Conservation (phyloP, 2,888 invertebrate species). For the Drosophila melanosoma region DNA sequence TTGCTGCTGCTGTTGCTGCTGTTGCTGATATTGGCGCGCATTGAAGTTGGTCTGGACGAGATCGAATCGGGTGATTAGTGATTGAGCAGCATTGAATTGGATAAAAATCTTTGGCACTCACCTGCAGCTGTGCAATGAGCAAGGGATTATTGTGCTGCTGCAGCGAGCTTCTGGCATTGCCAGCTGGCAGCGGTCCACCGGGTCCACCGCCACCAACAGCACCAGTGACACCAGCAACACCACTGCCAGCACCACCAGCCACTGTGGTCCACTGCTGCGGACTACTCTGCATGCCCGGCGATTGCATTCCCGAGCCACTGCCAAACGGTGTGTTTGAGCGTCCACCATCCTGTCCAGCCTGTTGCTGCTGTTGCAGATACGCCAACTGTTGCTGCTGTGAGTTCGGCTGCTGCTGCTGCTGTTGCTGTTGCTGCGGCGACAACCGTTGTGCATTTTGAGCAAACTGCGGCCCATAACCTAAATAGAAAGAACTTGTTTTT, state of each 20-base stretch:
- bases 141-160: constrained; percentile 95
- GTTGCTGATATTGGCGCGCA: constrained; percentile 83
- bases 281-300: constrained; percentile 83
- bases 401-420: constrained; percentile 82
- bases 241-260: constrained; percentile 34
- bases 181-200: constrained; percentile 57
- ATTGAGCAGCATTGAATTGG: constrained; percentile 6
- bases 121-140: constrained; percentile 93
- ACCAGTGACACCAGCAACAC: constrained; percentile 48
- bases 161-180: constrained; percentile 86
- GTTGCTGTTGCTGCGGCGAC: constrained; percentile 81
- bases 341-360: constrained; percentile 54
- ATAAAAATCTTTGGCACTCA: constrained; percentile 84
- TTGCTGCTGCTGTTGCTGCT: constrained; percentile 79
- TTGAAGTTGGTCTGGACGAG: constrained; percentile 71
- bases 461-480: constrained; percentile 82
- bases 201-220: constrained; percentile 53
- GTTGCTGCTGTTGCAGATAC: constrained; percentile 74
- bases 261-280: constrained; percentile 71
- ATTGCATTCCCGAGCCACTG: constrained; percentile 78
- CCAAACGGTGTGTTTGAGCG: constrained; percentile 71
- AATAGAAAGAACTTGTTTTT: too few species aligned
- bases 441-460: constrained; percentile 83
- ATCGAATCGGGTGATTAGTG: constrained; percentile 46
- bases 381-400: constrained; percentile 60